A percentile compares a stretch with the other conserved stretches of the same genome.
Conservation (phyloP, 2,888 invertebrate genomes). For the Exephanes ischioxanthus region DNA sequence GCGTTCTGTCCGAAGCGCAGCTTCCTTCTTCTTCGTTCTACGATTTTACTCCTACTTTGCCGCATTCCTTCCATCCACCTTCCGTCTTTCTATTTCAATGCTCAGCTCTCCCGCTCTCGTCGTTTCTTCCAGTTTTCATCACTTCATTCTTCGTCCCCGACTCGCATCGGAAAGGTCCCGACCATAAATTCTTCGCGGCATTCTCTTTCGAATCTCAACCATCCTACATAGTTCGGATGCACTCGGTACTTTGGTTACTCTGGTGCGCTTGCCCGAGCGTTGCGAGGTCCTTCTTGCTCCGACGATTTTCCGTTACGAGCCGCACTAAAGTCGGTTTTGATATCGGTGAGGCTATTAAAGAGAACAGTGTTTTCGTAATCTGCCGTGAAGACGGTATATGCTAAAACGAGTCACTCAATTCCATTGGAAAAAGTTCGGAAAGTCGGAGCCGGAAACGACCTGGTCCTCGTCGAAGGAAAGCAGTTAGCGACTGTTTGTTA, state of each 20-base stretch:
- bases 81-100: neutral
- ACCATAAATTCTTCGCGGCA: slow-evolving; percentile 72
- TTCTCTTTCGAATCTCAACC: slow-evolving; percentile 10
- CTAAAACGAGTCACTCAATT: neutral
- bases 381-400: neutral
- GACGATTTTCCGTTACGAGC: slow-evolving; percentile 35
- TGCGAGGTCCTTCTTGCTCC: slow-evolving; percentile 5
- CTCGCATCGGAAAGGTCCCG: slow-evolving; percentile 65
- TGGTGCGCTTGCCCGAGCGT: neutral
- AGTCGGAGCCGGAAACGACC: neutral
- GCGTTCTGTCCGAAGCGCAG: slow-evolving; percentile 27
- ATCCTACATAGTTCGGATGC: neutral
- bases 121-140: slow-evolving; percentile 23
- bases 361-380: neutral
- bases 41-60: slow-evolving; percentile 11
- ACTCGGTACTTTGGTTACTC: neutral
- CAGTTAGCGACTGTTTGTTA: neutral
- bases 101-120: neutral
- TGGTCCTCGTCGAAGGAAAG: neutral
- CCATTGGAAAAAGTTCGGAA: no score
- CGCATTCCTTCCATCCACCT: neutral
- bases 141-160: slow-evolving; percentile 30
- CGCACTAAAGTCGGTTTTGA: slow-evolving; percentile 32
- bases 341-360: neutral
- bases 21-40: slow-evolving; percentile 10